phyloP scores from a whole-genome alignment of 2,113 vertebrate genomes.

The Cathartes aura region DNA sequence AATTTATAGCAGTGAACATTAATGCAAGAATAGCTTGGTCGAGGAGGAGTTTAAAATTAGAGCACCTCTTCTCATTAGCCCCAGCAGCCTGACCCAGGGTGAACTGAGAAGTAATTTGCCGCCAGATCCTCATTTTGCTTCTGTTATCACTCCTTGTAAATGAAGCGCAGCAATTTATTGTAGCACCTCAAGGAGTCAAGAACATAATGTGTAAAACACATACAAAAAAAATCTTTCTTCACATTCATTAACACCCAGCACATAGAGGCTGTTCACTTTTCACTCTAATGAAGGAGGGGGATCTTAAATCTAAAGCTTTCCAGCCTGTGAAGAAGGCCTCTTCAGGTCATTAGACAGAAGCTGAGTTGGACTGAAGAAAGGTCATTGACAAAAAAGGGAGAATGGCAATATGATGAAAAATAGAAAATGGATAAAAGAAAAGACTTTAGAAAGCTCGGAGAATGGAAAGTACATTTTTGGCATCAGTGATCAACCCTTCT shows the following conservation, averaged over 20 bases:
- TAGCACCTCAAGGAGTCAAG: slow-evolving; percentile 93
- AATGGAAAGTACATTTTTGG: slow-evolving; percentile 79
- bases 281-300: slow-evolving; percentile 82
- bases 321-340: slow-evolving; percentile 80
- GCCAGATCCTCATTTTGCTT: slow-evolving; percentile 85
- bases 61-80: slow-evolving; percentile 87
- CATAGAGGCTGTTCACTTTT: slow-evolving; percentile 81
- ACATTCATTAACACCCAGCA: slow-evolving; percentile 89
- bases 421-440: slow-evolving; percentile 80
- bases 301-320: slow-evolving; percentile 85
- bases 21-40: slow-evolving; percentile 83
- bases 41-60: slow-evolving; percentile 89
- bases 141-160: slow-evolving; percentile 86
- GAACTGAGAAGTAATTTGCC: slow-evolving; percentile 85
- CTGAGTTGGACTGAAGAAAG: slow-evolving; percentile 81
- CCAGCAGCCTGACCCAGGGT: slow-evolving; percentile 84
- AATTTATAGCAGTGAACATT: slow-evolving; percentile 84
- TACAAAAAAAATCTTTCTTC: slow-evolving; percentile 87
- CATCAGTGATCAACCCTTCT: slow-evolving; percentile 75
- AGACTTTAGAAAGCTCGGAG: slow-evolving; percentile 70
- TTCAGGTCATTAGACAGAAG: slow-evolving; percentile 82
- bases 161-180: slow-evolving; percentile 86
- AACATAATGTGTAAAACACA: slow-evolving; percentile 92
- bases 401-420: slow-evolving; percentile 76
- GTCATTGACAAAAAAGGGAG: slow-evolving; percentile 82